These are phyloP conservation scores for Ctenoplectra terminalis DNA, from an alignment of 1,140 invertebrate genomes.

Conservation along the genomic window DNA sequence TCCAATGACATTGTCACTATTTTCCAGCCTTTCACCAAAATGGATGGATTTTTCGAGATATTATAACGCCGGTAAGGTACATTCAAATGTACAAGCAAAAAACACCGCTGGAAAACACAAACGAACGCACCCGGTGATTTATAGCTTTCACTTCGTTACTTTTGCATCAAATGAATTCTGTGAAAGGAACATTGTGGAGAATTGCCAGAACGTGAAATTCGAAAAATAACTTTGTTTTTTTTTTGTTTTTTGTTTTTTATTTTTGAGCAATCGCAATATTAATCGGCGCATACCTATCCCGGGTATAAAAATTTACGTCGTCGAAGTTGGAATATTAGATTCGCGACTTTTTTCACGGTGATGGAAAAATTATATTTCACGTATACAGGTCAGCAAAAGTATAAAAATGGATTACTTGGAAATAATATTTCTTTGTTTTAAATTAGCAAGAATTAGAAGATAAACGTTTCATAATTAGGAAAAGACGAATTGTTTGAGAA, in stretches of 20 bases:
- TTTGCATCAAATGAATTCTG: background rate
- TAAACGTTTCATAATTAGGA: no score
- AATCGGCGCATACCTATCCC: background rate
- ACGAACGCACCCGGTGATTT: constrained; percentile 18
- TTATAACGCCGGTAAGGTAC: constrained; percentile 18
- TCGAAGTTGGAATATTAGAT: no score
- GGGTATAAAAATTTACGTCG: no score
- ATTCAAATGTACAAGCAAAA: background rate
- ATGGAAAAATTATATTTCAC: no score
- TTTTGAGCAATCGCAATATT: background rate
- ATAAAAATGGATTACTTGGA: no score
- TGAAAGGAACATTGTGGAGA: background rate
- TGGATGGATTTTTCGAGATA: constrained; percentile 29
- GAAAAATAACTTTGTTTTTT: background rate
- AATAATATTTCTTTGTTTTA: no score
- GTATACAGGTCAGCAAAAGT: no score
- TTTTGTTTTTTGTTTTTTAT: background rate
- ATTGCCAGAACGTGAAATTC: constrained; percentile 1
- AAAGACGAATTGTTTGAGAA: no score
- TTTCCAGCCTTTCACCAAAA: background rate
- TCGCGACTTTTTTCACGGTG: no score
- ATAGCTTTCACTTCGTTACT: background rate
- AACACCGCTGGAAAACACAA: constrained; percentile 6
- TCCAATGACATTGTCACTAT: constrained; percentile 47
- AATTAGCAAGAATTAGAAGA: no score